Conservation (phyloP, 2,888 invertebrate species). For the Tuta absoluta region DNA sequence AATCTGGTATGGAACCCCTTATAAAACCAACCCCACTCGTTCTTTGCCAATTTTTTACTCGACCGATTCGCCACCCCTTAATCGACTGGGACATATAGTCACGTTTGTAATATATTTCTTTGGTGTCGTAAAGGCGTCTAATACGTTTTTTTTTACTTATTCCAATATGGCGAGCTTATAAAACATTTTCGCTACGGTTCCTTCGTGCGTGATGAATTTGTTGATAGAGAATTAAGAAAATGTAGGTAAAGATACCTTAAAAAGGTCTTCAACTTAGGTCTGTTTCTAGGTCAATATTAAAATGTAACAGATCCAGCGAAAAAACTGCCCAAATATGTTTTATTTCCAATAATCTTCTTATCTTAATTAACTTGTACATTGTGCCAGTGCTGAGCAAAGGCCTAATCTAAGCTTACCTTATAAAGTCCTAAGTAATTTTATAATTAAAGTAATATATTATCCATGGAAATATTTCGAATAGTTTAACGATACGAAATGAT, state of each 20-base stretch:
- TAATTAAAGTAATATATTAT: too few species aligned
- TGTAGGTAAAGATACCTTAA: background rate
- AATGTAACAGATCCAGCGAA: too few species aligned
- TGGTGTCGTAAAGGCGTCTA: conserved; percentile 64
- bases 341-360: too few species aligned
- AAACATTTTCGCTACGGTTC: conserved; percentile 49
- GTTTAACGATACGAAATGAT: too few species aligned
- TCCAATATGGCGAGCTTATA: conserved; percentile 61
- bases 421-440: too few species aligned
- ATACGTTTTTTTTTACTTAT: conserved; percentile 68
- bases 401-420: too few species aligned
- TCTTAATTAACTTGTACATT: too few species aligned
- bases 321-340: too few species aligned
- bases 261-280: background rate
- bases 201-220: conserved; percentile 56
- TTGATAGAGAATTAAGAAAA: conserved; percentile 63
- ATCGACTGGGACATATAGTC: conserved; percentile 65
- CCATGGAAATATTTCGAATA: too few species aligned
- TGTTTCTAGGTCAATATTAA: too few species aligned
- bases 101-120: conserved; percentile 69
- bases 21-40: background rate
- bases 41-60: conserved; percentile 29
- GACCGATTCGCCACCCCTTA: conserved; percentile 59
- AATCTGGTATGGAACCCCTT: background rate
- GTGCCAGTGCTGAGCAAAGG: too few species aligned